Conservation (phyloP, 1,140 invertebrate genomes). For the Drosophila orena region DNA sequence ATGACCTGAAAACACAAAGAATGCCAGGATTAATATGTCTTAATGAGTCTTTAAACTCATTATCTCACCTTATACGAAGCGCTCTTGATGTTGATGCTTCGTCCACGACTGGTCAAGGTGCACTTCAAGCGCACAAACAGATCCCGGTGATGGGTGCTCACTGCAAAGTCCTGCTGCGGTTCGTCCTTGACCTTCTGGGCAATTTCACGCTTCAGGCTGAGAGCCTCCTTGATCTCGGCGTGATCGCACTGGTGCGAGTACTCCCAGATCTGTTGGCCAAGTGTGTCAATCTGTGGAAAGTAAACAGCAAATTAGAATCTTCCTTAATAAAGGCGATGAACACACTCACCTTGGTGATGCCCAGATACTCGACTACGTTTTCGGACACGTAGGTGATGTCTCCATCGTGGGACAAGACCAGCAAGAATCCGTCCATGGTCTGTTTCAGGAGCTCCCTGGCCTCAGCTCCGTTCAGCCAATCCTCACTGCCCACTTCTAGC, state of each 20-base stretch:
- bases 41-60: neutral
- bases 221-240: slow-evolving; percentile 93
- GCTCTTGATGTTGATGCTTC: slow-evolving; percentile 96
- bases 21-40: neutral
- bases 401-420: slow-evolving; percentile 94
- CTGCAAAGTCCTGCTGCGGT: slow-evolving; percentile 73
- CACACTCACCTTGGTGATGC: slow-evolving; percentile 92
- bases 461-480: slow-evolving; percentile 67
- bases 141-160: slow-evolving; percentile 85
- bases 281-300: slow-evolving; percentile 92
- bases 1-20: slow-evolving; percentile 90
- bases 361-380: slow-evolving; percentile 95
- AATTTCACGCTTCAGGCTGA: slow-evolving; percentile 85
- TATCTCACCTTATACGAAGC: slow-evolving; percentile 94
- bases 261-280: slow-evolving; percentile 97
- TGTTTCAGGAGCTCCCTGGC: slow-evolving; percentile 82
- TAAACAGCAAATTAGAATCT: neutral
- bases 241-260: slow-evolving; percentile 98
- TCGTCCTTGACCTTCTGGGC: slow-evolving; percentile 85
- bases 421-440: slow-evolving; percentile 94
- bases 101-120: slow-evolving; percentile 94
- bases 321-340: accelerated
- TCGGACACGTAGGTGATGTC: slow-evolving; percentile 96
- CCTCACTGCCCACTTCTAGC: slow-evolving; percentile 50
- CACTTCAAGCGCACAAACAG: slow-evolving; percentile 96